Evolutionary conservation across 2,888 invertebrate species (phyloP).

Genomic region (Yponomeuta cagnagella): DNA sequence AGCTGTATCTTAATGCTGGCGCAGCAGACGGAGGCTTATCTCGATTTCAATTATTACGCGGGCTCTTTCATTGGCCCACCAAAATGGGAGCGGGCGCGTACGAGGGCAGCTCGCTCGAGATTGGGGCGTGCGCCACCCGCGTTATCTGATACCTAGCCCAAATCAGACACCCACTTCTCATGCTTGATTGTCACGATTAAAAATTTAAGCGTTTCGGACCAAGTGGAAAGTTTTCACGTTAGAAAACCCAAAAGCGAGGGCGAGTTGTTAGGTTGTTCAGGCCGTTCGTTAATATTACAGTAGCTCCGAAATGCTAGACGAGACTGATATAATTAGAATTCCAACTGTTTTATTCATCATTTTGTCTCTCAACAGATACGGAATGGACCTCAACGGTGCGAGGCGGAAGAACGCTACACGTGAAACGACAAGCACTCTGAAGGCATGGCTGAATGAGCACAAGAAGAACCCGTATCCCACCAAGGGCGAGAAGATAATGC

Average conservation of each 20-base stretch:
- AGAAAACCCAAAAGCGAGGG: background rate
- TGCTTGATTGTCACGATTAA: slow-evolving; percentile 40
- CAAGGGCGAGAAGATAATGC: slow-evolving; percentile 99
- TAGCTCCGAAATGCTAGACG: too few relatives aligned
- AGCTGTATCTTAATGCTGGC: slow-evolving; percentile 63
- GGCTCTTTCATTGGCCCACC: slow-evolving; percentile 63
- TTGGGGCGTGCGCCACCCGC: slow-evolving; percentile 42
- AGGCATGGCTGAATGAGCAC: slow-evolving; percentile 99
- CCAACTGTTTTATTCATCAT: slow-evolving; percentile 20
- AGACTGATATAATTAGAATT: slow-evolving; percentile 18
- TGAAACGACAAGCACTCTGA: slow-evolving; percentile 98
- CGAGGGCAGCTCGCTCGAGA: slow-evolving; percentile 29
- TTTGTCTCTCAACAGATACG: slow-evolving; percentile 81
- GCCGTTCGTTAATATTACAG: slow-evolving; percentile 13
- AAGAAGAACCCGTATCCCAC: slow-evolving; percentile 99
- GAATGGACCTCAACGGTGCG: slow-evolving; percentile 96
- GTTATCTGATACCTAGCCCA: slow-evolving; percentile 64
- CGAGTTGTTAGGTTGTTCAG: slow-evolving; percentile 12
- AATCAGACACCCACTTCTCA: slow-evolving; percentile 54
- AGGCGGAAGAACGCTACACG: slow-evolving; percentile 98
- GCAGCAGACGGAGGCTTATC: slow-evolving; percentile 69
- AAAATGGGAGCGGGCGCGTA: slow-evolving; percentile 36
- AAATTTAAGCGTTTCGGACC: slow-evolving; percentile 14
- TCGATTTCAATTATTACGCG: slow-evolving; percentile 73
- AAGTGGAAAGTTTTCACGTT: background rate